Percentiles rank a stretch among this genome's conserved stretches.
These are phyloP conservation scores for Harlomillsia oculata DNA, from an alignment of 1,140 invertebrate species.

Conservation along the genomic window DNA sequence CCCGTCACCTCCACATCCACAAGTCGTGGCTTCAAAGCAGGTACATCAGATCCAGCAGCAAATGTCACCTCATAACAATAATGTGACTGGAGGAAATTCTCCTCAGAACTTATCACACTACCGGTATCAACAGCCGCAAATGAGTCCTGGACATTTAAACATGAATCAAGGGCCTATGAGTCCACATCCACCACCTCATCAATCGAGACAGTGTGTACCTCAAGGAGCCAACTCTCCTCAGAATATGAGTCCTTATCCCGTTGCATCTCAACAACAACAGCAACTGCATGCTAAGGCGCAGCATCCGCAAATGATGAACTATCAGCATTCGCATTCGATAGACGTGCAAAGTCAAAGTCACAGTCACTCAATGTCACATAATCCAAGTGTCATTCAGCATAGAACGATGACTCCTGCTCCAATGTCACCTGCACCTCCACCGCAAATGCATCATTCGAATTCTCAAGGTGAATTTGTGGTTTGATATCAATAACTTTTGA, in stretches of 20 bases:
- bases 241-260: constrained; percentile 29
- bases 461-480: constrained; percentile 12
- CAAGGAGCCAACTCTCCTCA: constrained; percentile 38
- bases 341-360: constrained; percentile 31
- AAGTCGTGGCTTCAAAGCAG: constrained; percentile 46
- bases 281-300: constrained; percentile 1
- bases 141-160: constrained; percentile 7
- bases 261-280: constrained; percentile 39
- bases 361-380: constrained; percentile 1
- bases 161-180: constrained; percentile 30
- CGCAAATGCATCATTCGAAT: constrained; percentile 12
- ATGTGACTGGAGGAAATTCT: constrained; percentile 31
- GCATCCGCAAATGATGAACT: constrained; percentile 27
- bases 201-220: constrained; percentile 38
- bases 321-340: constrained; percentile 38
- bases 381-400: constrained; percentile 25
- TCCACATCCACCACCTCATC: constrained; percentile 37
- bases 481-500: too few species aligned
- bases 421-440: constrained; percentile 24
- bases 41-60: constrained; percentile 47
- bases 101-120: constrained; percentile 40
- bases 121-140: constrained; percentile 42
- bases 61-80: constrained; percentile 20
- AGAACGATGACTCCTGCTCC: constrained; percentile 28
- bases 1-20: constrained; percentile 33